Base-by-base conservation (phyloP, 2,797 vertebrate species). In the Cheracebus regulus region DNA sequence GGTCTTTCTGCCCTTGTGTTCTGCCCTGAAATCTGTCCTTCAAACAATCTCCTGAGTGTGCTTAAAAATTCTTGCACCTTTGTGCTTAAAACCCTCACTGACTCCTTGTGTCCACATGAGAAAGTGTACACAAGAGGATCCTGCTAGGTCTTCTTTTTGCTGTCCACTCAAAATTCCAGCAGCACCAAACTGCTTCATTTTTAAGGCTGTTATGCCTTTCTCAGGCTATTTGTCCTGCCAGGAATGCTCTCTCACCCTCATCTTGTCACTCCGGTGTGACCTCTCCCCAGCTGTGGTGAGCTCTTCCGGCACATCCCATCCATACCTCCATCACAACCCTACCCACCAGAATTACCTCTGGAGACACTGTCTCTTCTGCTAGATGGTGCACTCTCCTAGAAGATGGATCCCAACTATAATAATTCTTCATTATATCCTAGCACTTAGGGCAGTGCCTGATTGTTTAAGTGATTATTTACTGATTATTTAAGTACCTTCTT, bases 301-400 rank as follows among this genome's bases (percentile, higher is more conserved):
- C 1, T 1, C 57, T 87, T 22, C 8, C 46, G 17, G 3, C 57
- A 33, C 30, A 61, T n/a, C 5, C 52, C 28, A 30, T 3, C 0
- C 5, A 15, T 20, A n/a, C 79, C 6, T 39, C 36, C 22, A 3
- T 33, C 28, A 33, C 33, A 44, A 4, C 19, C 8, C 0, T 78
- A 19, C 2, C 12, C 58, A 61, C 17, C 26, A 83, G 57, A 87
- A 12, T 17, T 2, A 36, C 36, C 26, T 78, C 30, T 24, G 12
- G n/a, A 55, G 72, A 17, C 44, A 24, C 1, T 14, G 4, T 30
- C 44, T 50, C 15, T 19, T 82, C 20, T 70, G 33, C 24, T 61
- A 50, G 64, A 26, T 17, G 4, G 28, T 50, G 44, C 13, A 55
- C 26, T 61, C 30, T 81, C 41, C 17, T 26, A 33, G 46, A 81